Evolutionary conservation across 2,888 invertebrate species (phyloP).

Genomic region (Xestia ashworthii): DNA sequence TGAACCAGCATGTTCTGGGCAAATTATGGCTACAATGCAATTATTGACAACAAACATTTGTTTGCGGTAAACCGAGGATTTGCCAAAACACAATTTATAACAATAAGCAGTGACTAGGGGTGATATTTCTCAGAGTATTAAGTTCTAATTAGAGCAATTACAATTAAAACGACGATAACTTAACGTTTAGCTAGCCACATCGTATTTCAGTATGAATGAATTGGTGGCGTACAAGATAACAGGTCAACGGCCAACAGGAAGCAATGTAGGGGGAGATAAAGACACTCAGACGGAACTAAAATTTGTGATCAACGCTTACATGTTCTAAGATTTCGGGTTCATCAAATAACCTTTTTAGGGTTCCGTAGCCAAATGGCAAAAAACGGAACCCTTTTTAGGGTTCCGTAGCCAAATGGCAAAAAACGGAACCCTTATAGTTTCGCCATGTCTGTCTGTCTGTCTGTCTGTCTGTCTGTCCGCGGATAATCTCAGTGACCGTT

Average conservation of each 20-base stretch:
- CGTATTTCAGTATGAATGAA: constrained; percentile 23
- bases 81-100: neutral
- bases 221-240: constrained; percentile 36
- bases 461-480: too few species aligned
- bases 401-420: too few species aligned
- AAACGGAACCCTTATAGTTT: too few species aligned
- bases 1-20: neutral
- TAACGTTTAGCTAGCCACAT: neutral
- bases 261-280: constrained; percentile 38
- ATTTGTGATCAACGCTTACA: neutral
- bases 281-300: constrained; percentile 37
- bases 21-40: constrained; percentile 7
- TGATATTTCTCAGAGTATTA: neutral
- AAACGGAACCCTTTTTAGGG: too few species aligned
- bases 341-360: neutral
- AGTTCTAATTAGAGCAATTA: constrained; percentile 2
- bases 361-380: too few species aligned
- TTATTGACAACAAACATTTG: neutral
- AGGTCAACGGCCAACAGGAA: constrained; percentile 46
- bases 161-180: constrained; percentile 25
- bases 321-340: neutral
- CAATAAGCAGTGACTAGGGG: neutral
- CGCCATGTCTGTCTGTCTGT: too few species aligned
- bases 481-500: too few species aligned
- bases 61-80: neutral